phyloP scores from a whole-genome alignment of 2,797 vertebrate genomes.

The Streptopelia turtur region DNA sequence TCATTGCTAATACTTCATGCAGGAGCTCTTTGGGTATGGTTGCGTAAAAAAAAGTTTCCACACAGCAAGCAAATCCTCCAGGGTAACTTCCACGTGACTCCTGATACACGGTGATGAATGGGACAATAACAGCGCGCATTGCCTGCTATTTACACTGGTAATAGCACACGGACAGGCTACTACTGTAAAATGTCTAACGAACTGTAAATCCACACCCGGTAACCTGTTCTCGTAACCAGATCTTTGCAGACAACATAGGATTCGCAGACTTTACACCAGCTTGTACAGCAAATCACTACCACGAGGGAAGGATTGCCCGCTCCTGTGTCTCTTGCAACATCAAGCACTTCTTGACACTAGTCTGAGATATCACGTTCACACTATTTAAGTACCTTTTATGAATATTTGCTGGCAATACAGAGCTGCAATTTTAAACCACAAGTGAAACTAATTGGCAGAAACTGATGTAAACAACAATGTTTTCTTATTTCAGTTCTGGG shows the following conservation, averaged over 20 bases:
- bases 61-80: not conserved
- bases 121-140: not conserved
- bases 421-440: not conserved
- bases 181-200: not conserved
- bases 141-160: not conserved
- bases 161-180: not conserved
- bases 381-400: not conserved
- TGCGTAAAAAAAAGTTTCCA: not conserved
- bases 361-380: not conserved
- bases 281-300: not conserved
- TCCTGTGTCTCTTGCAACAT: not conserved
- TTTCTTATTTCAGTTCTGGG: not conserved
- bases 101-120: not conserved
- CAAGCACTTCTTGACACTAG: not conserved
- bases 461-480: not conserved
- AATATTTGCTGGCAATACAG: not conserved
- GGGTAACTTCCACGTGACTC: not conserved
- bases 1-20: not conserved
- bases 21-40: not conserved
- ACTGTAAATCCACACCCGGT: not conserved
- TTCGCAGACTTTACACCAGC: not conserved
- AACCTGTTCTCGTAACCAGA: not conserved
- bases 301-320: not conserved
- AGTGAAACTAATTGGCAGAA: not conserved
- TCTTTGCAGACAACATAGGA: not conserved